Evolutionary conservation across 1,140 invertebrate species (phyloP), one percentile per base, ranked within the genome.

Genomic region (Musca vetustissima): DNA sequence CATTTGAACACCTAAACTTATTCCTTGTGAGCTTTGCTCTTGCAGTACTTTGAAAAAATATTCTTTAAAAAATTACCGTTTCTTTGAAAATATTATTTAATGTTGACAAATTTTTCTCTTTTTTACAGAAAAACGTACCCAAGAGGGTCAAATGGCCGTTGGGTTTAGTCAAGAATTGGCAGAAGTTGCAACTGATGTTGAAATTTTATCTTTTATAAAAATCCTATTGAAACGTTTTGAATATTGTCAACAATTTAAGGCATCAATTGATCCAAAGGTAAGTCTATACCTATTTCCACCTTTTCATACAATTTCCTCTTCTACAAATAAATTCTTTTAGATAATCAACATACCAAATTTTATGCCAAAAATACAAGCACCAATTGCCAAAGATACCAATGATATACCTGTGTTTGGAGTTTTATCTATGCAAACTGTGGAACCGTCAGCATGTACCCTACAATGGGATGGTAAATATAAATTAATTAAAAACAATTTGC

Each of bases 221-320:
- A 85, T 87, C 3, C 85, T 92, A 7, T 75, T 91, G 0, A 87
- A 85, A 19, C 85, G 89, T 67, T 83, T 92, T 53, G 88, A 90
- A 75, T 82, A 78, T 61, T 86, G 87, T 67, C 85, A 85, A 32
- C 85, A 87, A 72, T 83, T 86, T 52, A 84, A 85, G 70, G 71
- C 80, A 11, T 75, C 80, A 6, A 73, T 81, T 4, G 84, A 85
- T 71, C 74, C 83, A 2, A 84, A 73, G 75, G 79, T 81, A 47
- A 50, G 47, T 15, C 59, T 43, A 7, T 13, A 9, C 4, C 4
- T 61, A 22, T 6, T 1, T 1, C 4, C 3, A 1, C 3, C 50
- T n/a, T n/a, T n/a, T n/a, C n/a, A n/a, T n/a, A n/a, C n/a, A n/a
- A n/a, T n/a, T n/a, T n/a, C n/a, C 4, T 8, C 36, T 13, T 43